phyloP scores from a whole-genome alignment of 2,888 invertebrate genomes.

The Nomada fabriciana region DNA sequence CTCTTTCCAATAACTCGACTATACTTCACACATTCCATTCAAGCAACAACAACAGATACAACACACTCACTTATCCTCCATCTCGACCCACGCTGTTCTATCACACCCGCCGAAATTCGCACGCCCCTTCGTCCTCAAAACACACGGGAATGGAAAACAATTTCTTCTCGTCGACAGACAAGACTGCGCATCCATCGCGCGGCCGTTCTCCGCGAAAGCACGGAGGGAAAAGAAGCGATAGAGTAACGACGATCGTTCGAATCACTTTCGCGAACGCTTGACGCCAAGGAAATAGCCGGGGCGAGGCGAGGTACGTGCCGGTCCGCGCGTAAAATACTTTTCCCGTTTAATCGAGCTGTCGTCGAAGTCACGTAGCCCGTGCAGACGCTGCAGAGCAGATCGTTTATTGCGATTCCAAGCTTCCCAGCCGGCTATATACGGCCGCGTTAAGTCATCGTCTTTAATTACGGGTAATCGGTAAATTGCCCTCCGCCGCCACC shows the following conservation, averaged over 20 bases:
- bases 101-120: background rate
- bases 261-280: constrained; percentile 48
- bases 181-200: background rate
- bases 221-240: background rate
- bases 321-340: constrained; percentile 61
- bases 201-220: constrained; percentile 8
- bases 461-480: constrained; percentile 83
- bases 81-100: background rate
- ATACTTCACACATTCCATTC: no score
- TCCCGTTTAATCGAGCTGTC: constrained; percentile 67
- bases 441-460: constrained; percentile 79
- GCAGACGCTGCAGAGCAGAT: constrained; percentile 69
- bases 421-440: constrained; percentile 70
- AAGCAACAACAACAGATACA: background rate
- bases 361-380: constrained; percentile 67
- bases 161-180: background rate
- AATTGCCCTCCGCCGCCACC: constrained; percentile 70
- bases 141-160: background rate
- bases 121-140: background rate
- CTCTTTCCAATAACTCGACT: no score
- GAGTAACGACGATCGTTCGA: constrained; percentile 45
- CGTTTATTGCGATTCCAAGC: constrained; percentile 72
- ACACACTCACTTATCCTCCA: background rate
- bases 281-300: constrained; percentile 41
- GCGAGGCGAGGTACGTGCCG: constrained; percentile 49